Base-by-base conservation (phyloP, 2,797 vertebrate genomes). In the Acipenser transmontanus region DNA sequence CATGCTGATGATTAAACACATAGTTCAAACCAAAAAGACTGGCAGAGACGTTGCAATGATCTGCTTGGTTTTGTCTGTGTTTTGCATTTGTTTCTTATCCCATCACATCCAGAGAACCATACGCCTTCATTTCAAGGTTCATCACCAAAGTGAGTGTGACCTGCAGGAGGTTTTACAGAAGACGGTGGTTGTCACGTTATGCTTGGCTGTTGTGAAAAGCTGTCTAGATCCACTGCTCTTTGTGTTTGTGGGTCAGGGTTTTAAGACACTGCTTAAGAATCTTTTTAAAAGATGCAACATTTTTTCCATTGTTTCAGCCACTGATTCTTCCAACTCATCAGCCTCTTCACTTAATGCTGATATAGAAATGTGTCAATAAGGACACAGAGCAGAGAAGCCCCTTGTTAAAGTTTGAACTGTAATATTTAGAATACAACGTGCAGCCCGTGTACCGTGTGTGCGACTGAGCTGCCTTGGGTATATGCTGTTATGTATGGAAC, bases 201-300 rank as follows among this genome's bases (percentile, higher is more conserved):
- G 76, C 51, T 64, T 78, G n/a, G 76, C 76, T 0, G 54, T 66
- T 3, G 49, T 65, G 6, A 78, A 78, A 47, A 78, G 76, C 52
- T 75, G 74, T 52, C 65, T 78, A 7, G 76, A 78, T 14, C 76
- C 76, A 0, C 49, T 78, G 61, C 65, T 78, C 48, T 78, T 76
- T 34, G 51, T 78, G 6, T 76, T 73, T 13, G 76, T 78, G 49
- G 76, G 76, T 6, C 71, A 76, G 20, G 71, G 74, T 1, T 78
- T 78, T 60, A 66, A 47, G 51, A 34, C 47, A 1, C 65, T 66
- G 17, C 49, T 74, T 1, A 72, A 34, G 34, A 34, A 34, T 34
- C 34, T 34, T 34, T 34, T 3, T 34, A 34, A 34, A 34, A 34
- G 34, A 4, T 34, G 34, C 34, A 2, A 34, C 34, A 34, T 34